Percentiles rank a stretch among this genome's conserved stretches.
phyloP scores from a whole-genome alignment of 2,113 vertebrate genomes.

The Melanostigma gelatinosum region DNA sequence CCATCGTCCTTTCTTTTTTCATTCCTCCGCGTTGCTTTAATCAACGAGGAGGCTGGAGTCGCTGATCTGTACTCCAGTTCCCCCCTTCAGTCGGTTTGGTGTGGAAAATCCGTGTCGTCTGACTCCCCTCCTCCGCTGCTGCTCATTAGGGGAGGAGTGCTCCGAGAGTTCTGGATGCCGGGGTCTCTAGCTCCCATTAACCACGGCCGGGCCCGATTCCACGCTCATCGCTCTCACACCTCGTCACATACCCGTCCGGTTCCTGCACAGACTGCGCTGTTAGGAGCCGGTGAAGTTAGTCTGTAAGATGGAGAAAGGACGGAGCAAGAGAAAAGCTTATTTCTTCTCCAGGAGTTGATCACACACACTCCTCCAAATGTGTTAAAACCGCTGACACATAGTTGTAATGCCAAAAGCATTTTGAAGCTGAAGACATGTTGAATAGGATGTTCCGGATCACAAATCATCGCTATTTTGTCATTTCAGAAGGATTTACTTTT shows the following conservation, averaged over 20 bases:
- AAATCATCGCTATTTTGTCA: conserved; percentile 25
- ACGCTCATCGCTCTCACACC: conserved; percentile 61
- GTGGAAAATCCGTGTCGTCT: conserved; percentile 71
- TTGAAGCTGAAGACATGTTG: conserved; percentile 9
- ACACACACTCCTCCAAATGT: background rate
- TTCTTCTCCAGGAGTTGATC: conserved; percentile 8
- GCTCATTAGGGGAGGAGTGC: conserved; percentile 69
- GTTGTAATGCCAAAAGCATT: background rate
- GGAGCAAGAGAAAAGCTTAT: conserved; percentile 4
- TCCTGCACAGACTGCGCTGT: background rate
- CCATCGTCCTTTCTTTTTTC: background rate
- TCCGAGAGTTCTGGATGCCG: conserved; percentile 49
- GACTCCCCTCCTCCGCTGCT: conserved; percentile 62
- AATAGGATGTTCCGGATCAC: conserved; percentile 25
- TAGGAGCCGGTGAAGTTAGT: background rate
- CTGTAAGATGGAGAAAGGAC: background rate
- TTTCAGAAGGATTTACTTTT: conserved; percentile 21
- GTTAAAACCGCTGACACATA: conserved; percentile 24
- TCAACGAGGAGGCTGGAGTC: conserved; percentile 56
- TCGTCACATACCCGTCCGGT: conserved; percentile 40
- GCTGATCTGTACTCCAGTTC: conserved; percentile 40
- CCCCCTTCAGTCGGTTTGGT: conserved; percentile 15
- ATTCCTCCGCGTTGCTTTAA: conserved; percentile 59
- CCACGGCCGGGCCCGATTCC: conserved; percentile 57
- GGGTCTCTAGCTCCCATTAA: conserved; percentile 49